Conservation (phyloP, 2,797 vertebrate species). For the Microcaecilia unicolor region DNA sequence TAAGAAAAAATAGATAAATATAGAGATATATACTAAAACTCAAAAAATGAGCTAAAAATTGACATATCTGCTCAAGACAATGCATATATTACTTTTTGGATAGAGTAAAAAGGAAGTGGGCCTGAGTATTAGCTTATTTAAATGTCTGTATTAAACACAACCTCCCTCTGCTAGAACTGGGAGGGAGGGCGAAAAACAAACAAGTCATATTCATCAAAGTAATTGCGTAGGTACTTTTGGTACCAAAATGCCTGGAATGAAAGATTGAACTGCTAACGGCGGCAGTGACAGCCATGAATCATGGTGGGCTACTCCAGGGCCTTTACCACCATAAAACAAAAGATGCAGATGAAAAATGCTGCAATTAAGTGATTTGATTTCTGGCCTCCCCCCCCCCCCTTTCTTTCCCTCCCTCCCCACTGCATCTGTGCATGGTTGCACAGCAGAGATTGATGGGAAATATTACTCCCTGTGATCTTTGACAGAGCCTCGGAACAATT, state of each 20-base stretch:
- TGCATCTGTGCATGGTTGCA: conserved; percentile 69
- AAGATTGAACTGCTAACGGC: conserved; percentile 94
- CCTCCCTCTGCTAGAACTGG: conserved; percentile 71
- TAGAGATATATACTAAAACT: too few species aligned
- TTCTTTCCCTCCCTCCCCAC: conserved; percentile 73
- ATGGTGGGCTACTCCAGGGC: conserved; percentile 88
- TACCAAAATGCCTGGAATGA: conserved; percentile 85
- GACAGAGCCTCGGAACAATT: conserved; percentile 78
- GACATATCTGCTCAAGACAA: conserved; percentile 28
- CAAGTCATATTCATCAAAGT: conserved; percentile 98
- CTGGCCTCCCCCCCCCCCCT: conserved; percentile 77
- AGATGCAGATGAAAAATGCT: conserved; percentile 99
- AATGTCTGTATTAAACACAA: conserved; percentile 74
- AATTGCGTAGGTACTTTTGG: conserved; percentile 96
- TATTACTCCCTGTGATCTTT: conserved; percentile 80
- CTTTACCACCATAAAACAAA: conserved; percentile 97
- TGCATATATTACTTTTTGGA: conserved; percentile 49
- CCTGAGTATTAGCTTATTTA: conserved; percentile 70
- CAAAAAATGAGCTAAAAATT: conserved; percentile 34
- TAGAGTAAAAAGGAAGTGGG: conserved; percentile 37
- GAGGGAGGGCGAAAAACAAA: conserved; percentile 74
- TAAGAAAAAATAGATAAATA: too few species aligned
- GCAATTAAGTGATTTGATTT: conserved; percentile 99
- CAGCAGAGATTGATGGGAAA: conserved; percentile 79
- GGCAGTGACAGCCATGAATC: conserved; percentile 95